Conservation (phyloP, 1,140 invertebrate species). For the Drosophila pandora region DNA sequence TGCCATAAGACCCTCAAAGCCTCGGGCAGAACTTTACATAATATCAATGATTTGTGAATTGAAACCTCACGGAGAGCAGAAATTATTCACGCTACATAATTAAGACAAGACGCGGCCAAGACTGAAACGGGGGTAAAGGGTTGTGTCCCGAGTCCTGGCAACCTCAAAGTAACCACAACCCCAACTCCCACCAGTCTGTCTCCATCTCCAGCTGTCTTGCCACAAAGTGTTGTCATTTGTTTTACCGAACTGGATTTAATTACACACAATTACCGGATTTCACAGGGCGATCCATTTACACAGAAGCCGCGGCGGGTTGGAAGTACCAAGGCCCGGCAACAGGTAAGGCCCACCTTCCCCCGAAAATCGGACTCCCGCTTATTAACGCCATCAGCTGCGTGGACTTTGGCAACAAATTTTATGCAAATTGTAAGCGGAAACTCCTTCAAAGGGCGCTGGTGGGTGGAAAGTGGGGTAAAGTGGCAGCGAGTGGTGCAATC, state of each 20-base stretch:
- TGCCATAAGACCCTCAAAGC: constrained; percentile 11
- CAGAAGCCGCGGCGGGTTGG: constrained; percentile 35
- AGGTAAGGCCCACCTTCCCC: constrained; percentile 58
- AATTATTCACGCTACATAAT: constrained; percentile 83
- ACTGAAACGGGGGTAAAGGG: constrained; percentile 41
- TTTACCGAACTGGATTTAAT: constrained; percentile 72
- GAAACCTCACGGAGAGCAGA: constrained; percentile 47
- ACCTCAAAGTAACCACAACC: constrained; percentile 43
- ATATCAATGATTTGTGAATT: constrained; percentile 66
- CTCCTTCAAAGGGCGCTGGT: constrained; percentile 65
- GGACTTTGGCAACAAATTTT: constrained; percentile 68
- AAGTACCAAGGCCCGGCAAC: constrained; percentile 53
- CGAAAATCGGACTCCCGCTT: constrained; percentile 47
- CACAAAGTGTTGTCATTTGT: constrained; percentile 74
- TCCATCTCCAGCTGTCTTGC: constrained; percentile 25
- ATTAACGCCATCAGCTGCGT: constrained; percentile 69
- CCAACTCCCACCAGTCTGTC: constrained; percentile 6
- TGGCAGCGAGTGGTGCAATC: constrained; percentile 44
- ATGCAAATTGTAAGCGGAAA: constrained; percentile 83
- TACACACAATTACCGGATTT: constrained; percentile 81
- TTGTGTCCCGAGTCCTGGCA: constrained; percentile 53
- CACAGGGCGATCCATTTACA: constrained; percentile 82
- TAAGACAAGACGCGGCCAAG: constrained; percentile 64
- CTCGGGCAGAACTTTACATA: constrained; percentile 27
- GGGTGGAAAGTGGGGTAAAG: not conserved